Base-by-base conservation (phyloP, 2,888 invertebrate genomes). In the Micropterix aruncella region DNA sequence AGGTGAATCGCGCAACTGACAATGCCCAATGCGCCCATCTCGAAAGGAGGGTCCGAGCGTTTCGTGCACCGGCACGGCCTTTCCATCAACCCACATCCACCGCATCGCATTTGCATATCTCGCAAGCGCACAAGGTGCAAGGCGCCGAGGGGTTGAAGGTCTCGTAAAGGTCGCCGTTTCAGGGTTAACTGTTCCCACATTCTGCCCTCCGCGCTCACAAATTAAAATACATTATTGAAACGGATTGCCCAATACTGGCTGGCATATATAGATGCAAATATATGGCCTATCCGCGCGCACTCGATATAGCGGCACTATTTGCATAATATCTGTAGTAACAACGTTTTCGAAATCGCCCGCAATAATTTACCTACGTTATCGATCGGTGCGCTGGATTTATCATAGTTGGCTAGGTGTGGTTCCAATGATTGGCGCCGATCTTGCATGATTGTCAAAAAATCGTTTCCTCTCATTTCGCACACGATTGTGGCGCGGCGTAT, bases 251-350 rank as follows among this genome's bases (percentile, higher is more conserved):
- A n/a, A 27, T 27, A n/a, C 36, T n/a, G n/a, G n/a, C n/a, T n/a
- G n/a, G n/a, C n/a, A n/a, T n/a, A n/a, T n/a, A n/a, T n/a, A n/a
- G n/a, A n/a, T n/a, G n/a, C n/a, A n/a, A n/a, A n/a, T n/a, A n/a
- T n/a, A n/a, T n/a, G n/a, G n/a, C n/a, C n/a, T n/a, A n/a, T n/a
- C n/a, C n/a, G n/a, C n/a, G n/a, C n/a, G n/a, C n/a, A n/a, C n/a
- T n/a, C n/a, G n/a, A n/a, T n/a, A n/a, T n/a, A n/a, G n/a, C n/a
- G n/a, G n/a, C n/a, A n/a, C n/a, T 59, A 66, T 69, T 69, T 68
- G 65, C 69, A 68, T 68, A 68, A 69, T 61, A 60, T 62, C 55
- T 60, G 61, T 38, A 38, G 38, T 38, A 38, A 38, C 14, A 5
- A 9, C 27, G 12, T 27, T 27, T 27, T 27, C 27, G 27, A 27